Base-by-base conservation (phyloP, 2,888 invertebrate genomes). In the Nematopogon swammerdamellus region DNA sequence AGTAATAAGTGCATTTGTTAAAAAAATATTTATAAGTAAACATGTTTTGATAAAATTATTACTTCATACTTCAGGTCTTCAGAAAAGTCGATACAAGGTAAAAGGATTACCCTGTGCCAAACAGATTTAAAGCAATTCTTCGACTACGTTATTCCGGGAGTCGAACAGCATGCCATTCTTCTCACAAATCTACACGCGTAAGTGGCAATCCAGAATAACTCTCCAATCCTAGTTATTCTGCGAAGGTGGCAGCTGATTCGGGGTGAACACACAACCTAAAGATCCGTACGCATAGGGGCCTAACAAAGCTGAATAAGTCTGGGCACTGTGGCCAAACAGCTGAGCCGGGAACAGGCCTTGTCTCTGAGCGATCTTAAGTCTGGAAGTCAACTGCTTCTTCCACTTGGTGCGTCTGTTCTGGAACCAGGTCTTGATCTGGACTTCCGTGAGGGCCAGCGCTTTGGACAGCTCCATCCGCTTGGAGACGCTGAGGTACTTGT, bases 361-460 rank as follows among this genome's bases (percentile, higher is more conserved):
- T 2, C 93, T 76, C 62, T 94, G 95, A 1, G 94, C 92, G 67
- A 95, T 89, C 68, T 95, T 93, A 54, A 96, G 71, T 2, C 94
- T 80, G 0, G 94, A 91, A 1, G 96, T 95, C 60, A 97, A 73
- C 63, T 97, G 97, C 61, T 97, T 97, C 74, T 97, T 96, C 96
- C 96, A 97, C 67, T 97, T 97, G 1, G 97, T 97, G 53, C 97
- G 82, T 51, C 97, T 82, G 65, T 97, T 95, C 70, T 95, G 95
- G 66, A 96, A 96, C 96, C 96, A 96, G 0, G 96, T 96, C 68
- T 97, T 97, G 57, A 97, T 95, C 74, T 97, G 96, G 0, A 95
- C 95, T 73, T 97, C 96, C 0, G 95, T 95, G 45, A 97, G 80
- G 56, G 87, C 90, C 29, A 97, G 70, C 0, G 89, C 88, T 67